These are phyloP conservation scores for Cataglyphis livida DNA, from an alignment of 2,888 invertebrate species.

Conservation along the genomic window DNA sequence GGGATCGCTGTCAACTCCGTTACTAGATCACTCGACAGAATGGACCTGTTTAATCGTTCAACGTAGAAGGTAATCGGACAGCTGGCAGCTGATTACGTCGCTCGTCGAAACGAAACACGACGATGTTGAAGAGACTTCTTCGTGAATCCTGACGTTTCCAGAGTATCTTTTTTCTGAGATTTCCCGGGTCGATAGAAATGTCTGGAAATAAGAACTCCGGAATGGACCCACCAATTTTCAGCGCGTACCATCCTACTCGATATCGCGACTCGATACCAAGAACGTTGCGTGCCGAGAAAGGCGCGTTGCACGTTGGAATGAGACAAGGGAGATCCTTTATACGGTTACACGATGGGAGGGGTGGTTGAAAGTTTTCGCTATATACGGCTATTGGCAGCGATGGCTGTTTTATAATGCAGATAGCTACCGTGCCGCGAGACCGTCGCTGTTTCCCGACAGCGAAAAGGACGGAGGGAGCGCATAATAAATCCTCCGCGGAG, in stretches of 20 bases:
- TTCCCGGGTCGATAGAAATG: constrained; percentile 59
- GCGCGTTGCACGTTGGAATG: constrained; percentile 35
- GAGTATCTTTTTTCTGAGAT: constrained; percentile 51
- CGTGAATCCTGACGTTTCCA: neutral
- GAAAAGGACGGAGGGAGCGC: constrained; percentile 77
- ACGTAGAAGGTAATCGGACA: constrained; percentile 61
- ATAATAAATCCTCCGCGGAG: constrained; percentile 83
- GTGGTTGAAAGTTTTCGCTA: constrained; percentile 64
- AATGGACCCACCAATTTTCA: constrained; percentile 26
- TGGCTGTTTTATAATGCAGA: constrained; percentile 84
- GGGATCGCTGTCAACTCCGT: constrained; percentile 16
- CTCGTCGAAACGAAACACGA: constrained; percentile 56
- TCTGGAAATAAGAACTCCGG: constrained; percentile 39
- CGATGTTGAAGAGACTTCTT: constrained; percentile 56
- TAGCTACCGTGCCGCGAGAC: constrained; percentile 72
- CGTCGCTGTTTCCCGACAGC: constrained; percentile 68
- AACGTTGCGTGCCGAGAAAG: constrained; percentile 47
- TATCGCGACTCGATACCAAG: constrained; percentile 53
- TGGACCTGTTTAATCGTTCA: constrained; percentile 43
- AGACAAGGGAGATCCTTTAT: constrained; percentile 62
- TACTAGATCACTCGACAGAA: constrained; percentile 55
- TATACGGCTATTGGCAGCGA: constrained; percentile 78
- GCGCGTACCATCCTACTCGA: constrained; percentile 10
- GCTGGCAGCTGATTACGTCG: constrained; percentile 72
- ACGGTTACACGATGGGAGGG: constrained; percentile 62